These are phyloP conservation scores for Palythoa heliodiscus DNA, from an alignment of 92 coral and sea anemone genomes.

Conservation along the genomic window DNA sequence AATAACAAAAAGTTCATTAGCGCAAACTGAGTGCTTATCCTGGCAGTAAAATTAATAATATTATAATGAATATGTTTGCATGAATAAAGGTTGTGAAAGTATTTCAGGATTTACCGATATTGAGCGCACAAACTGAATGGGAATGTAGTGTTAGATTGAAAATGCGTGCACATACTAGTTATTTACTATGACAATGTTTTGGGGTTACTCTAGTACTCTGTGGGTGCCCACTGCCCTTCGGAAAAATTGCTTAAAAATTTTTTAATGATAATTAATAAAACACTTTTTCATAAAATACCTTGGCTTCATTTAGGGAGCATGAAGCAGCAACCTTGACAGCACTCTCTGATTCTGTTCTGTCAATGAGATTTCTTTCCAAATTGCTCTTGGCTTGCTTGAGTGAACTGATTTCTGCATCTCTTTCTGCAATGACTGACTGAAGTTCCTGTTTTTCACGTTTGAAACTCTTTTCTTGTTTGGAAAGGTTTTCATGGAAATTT, in stretches of 20 bases:
- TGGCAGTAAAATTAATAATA: no score
- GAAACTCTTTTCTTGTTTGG: constrained; percentile 52
- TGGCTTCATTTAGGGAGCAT: constrained; percentile 64
- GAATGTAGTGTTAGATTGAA: no score
- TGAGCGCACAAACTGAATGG: no score
- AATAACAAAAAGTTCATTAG: no score
- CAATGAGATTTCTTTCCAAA: constrained; percentile 67
- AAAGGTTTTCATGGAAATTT: constrained; percentile 44
- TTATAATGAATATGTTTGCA: no score
- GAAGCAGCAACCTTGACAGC: constrained; percentile 67
- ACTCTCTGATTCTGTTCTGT: constrained; percentile 53
- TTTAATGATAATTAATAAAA: neutral
- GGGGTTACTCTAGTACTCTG: neutral
- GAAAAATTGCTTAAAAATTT: no score
- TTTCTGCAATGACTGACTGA: constrained; percentile 45
- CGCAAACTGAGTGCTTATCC: no score
- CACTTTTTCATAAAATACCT: constrained; percentile 47
- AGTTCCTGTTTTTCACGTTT: constrained; percentile 55
- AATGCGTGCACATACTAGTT: no score
- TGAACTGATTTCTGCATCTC: constrained; percentile 58
- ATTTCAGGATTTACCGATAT: no score
- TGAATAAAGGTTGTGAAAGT: no score
- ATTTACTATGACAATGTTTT: no score
- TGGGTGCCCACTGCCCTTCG: neutral
- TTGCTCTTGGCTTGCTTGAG: constrained; percentile 50